Conservation (phyloP, 2,888 invertebrate genomes). For the Melanchra persicariae region DNA sequence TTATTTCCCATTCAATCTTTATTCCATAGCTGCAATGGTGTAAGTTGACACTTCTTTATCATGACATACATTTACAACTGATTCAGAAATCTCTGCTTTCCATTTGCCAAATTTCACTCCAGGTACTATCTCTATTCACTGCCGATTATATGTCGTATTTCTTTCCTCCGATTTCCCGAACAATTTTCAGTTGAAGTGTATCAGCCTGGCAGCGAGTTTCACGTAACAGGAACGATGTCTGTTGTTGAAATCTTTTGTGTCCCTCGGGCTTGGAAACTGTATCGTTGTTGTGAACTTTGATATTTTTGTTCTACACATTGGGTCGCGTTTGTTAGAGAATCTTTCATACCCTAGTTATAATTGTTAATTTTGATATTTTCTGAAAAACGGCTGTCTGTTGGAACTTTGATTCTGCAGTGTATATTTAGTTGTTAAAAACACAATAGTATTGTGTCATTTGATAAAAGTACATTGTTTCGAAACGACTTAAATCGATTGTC, state of each 20-base stretch:
- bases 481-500: not conserved
- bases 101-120: not conserved
- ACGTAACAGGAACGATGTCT: conserved; percentile 6
- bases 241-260: conserved; percentile 22
- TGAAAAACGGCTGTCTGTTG: too few relatives aligned
- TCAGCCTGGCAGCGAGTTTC: not conserved
- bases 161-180: conserved; percentile 22
- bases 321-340: not conserved
- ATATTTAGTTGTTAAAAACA: too few relatives aligned
- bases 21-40: too few relatives aligned
- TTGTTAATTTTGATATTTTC: too few relatives aligned
- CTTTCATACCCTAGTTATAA: not conserved
- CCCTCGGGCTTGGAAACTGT: conserved; percentile 7
- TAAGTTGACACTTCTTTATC: too few relatives aligned
- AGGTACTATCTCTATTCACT: not conserved
- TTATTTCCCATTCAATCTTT: too few relatives aligned
- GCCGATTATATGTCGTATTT: conserved; percentile 8
- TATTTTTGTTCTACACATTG: conserved; percentile 5
- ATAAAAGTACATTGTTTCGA: not conserved
- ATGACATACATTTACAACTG: too few relatives aligned
- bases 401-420: too few relatives aligned
- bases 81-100: not conserved
- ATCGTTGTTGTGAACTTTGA: conserved; percentile 11
- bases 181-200: conserved; percentile 21
- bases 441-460: too few relatives aligned